These are phyloP conservation scores for Platycnemis pennipes DNA, from an alignment of 2,888 invertebrate genomes.

Conservation along the genomic window DNA sequence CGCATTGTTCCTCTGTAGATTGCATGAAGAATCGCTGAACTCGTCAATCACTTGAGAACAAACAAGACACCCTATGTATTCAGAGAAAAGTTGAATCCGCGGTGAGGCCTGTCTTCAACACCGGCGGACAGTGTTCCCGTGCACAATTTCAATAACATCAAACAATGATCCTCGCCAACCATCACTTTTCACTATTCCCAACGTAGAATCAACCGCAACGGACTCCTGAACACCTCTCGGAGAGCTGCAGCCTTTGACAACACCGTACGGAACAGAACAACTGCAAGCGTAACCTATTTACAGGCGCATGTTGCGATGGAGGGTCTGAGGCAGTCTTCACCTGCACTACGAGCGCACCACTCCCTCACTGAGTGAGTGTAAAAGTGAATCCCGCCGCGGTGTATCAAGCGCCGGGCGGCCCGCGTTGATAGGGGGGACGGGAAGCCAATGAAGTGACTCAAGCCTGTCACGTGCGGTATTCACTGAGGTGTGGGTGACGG, in stretches of 20 bases:
- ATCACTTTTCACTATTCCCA: too few relatives aligned
- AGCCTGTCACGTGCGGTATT: conserved; percentile 26
- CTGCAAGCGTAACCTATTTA: neutral
- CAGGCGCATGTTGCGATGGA: neutral
- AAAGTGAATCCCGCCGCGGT: neutral
- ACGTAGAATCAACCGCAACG: neutral
- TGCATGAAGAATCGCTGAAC: too few relatives aligned
- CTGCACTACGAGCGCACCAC: neutral
- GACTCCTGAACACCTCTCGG: neutral
- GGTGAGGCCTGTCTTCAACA: too few relatives aligned
- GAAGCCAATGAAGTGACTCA: conserved; percentile 27
- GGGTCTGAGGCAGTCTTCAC: neutral
- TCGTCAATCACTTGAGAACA: too few relatives aligned
- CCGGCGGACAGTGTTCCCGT: too few relatives aligned
- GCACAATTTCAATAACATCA: too few relatives aligned
- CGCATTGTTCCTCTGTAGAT: too few relatives aligned
- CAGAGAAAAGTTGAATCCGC: too few relatives aligned
- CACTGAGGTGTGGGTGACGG: conserved; percentile 30
- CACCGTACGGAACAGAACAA: neutral
- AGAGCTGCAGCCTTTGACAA: neutral
- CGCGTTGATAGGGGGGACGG: neutral
- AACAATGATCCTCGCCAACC: too few relatives aligned
- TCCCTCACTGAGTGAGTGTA: neutral
- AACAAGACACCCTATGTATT: too few relatives aligned
- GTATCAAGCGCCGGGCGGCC: neutral